These are phyloP conservation scores for Synodontis membranacea DNA, from an alignment of 2,113 vertebrate genomes.

Conservation along the genomic window DNA sequence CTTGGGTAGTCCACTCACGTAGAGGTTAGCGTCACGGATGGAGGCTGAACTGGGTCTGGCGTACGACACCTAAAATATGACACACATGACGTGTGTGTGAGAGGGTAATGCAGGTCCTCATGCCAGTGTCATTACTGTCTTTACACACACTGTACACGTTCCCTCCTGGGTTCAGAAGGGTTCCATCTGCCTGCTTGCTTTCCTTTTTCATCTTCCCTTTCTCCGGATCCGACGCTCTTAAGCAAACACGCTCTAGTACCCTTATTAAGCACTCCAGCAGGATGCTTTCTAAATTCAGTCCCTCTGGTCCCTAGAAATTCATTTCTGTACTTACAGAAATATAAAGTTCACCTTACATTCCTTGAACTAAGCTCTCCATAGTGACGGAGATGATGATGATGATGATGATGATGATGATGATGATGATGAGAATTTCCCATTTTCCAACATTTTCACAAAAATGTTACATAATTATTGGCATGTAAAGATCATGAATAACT, in stretches of 20 bases:
- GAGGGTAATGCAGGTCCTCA: not conserved
- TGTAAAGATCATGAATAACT: not conserved
- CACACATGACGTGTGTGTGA: too few species aligned
- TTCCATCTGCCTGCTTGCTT: conserved; percentile 15
- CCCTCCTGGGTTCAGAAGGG: conserved; percentile 20
- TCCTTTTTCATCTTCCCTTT: conserved; percentile 19
- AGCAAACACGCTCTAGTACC: conserved; percentile 11
- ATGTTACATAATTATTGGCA: not conserved
- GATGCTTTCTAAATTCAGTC: conserved; percentile 17
- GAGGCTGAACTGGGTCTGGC: conserved; percentile 92
- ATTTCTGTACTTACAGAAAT: conserved; percentile 4
- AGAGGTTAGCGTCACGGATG: conserved; percentile 93
- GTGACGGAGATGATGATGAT: not conserved
- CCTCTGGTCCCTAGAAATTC: conserved; percentile 1
- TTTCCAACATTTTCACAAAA: not conserved
- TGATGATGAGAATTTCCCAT: not conserved
- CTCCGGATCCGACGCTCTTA: conserved; percentile 26
- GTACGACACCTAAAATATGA: conserved; percentile 83
- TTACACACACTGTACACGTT: not conserved
- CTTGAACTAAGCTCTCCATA: not conserved
- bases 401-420: too few species aligned
- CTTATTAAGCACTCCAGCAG: conserved; percentile 38
- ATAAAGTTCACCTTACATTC: not conserved
- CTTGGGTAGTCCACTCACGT: conserved; percentile 92
- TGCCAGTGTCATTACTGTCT: not conserved